Conservation (phyloP, 2,888 invertebrate species). For the Caenorhabditis japonica region DNA sequence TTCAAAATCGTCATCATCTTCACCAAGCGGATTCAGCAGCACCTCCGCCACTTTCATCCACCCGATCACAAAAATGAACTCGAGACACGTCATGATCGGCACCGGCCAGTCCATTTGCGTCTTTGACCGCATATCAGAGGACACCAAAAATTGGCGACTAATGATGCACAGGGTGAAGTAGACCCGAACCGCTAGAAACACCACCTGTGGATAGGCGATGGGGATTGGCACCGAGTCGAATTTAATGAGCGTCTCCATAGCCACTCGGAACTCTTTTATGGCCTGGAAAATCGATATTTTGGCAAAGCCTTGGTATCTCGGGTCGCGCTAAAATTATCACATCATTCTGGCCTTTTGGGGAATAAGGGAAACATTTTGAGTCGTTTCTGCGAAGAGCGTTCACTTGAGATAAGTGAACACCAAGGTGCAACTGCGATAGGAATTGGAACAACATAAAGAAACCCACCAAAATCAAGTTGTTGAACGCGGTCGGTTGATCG, state of each 20-base stretch:
- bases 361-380: too few relatives aligned
- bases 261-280: conserved; percentile 60
- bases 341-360: too few relatives aligned
- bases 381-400: too few relatives aligned
- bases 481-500: conserved; percentile 47
- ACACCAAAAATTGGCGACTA: conserved; percentile 59
- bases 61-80: conserved; percentile 59
- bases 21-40: conserved; percentile 74
- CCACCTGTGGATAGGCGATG: conserved; percentile 64
- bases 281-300: conserved; percentile 37
- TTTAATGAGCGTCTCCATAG: conserved; percentile 59
- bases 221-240: conserved; percentile 66
- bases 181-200: conserved; percentile 63
- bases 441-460: too few relatives aligned
- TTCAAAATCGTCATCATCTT: conserved; percentile 75
- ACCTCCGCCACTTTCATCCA: conserved; percentile 72
- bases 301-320: too few relatives aligned
- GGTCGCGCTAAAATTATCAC: too few relatives aligned
- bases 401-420: too few relatives aligned
- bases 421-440: too few relatives aligned
- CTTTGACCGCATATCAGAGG: conserved; percentile 35
- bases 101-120: conserved; percentile 56
- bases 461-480: conserved; percentile 41
- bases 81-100: conserved; percentile 67
- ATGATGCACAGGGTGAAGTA: conserved; percentile 63